Conservation (phyloP, 2,113 vertebrate species). For the Jacana jacana region DNA sequence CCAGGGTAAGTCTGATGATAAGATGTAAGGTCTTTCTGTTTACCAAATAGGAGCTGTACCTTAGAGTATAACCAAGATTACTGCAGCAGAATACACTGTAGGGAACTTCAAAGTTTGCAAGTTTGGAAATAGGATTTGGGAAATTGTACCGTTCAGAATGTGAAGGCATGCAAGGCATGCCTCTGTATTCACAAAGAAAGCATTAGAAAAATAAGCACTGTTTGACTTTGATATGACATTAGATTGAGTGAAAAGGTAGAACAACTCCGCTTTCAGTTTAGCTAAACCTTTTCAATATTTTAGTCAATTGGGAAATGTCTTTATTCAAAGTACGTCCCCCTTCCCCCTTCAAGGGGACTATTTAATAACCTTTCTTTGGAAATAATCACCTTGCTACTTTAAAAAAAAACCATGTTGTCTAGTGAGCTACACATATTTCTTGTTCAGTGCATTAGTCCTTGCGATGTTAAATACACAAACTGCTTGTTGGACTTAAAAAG, state of each 20-base stretch:
- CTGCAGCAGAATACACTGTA: rapidly evolving
- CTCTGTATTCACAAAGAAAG: neutral
- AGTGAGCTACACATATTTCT: neutral
- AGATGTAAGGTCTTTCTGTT: neutral
- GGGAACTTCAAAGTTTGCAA: neutral
- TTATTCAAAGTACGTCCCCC: neutral
- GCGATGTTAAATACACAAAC: neutral
- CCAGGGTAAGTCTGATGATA: neutral
- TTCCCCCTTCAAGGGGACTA: neutral
- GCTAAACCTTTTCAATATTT: neutral
- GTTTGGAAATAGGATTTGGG: neutral
- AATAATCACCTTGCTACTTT: neutral
- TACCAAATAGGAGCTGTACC: neutral
- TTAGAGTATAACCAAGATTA: neutral
- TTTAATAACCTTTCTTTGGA: neutral
- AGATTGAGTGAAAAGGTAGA: neutral
- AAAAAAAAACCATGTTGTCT: neutral
- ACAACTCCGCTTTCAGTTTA: neutral
- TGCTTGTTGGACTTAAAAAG: neutral
- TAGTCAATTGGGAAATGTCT: neutral
- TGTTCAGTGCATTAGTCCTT: neutral
- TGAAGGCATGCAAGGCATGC: neutral
- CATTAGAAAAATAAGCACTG: neutral
- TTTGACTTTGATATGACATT: neutral
- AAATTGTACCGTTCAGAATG: neutral